Conservation (phyloP, 92 coral and sea anemone species). For the Metridium senile region DNA sequence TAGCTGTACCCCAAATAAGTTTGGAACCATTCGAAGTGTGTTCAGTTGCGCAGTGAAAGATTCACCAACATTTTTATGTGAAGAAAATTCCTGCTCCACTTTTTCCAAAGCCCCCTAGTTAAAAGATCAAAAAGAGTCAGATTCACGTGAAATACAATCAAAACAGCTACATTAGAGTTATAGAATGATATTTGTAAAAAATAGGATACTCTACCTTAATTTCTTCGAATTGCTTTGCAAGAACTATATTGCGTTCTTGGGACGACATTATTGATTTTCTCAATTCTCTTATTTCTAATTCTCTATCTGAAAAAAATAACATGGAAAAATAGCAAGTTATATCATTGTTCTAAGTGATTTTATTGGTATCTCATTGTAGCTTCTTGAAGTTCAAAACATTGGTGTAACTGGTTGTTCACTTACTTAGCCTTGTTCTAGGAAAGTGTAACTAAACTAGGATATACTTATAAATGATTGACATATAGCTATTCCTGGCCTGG, state of each 20-base stretch:
- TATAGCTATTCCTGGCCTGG: too few species aligned
- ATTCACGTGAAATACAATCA: too few species aligned
- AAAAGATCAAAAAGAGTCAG: too few species aligned
- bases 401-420: not conserved
- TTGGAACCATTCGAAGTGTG: constrained; percentile 88
- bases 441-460: not conserved
- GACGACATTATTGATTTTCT: constrained; percentile 65
- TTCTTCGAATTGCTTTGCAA: constrained; percentile 81
- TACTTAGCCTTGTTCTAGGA: not conserved
- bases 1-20: constrained; percentile 73
- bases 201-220: too few species aligned
- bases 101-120: constrained; percentile 70
- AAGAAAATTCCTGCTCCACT: constrained; percentile 68
- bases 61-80: constrained; percentile 73
- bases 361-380: too few species aligned
- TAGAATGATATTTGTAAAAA: too few species aligned
- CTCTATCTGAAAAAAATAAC: constrained; percentile 87
- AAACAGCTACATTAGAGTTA: too few species aligned
- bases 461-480: not conserved
- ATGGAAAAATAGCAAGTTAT: not conserved
- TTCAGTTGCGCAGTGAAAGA: constrained; percentile 85
- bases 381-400: not conserved
- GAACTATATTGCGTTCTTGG: constrained; percentile 66
- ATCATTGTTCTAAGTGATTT: not conserved
- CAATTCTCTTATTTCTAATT: constrained; percentile 86